A percentile compares a stretch with the other conserved stretches of the same genome.
These are phyloP conservation scores for Drosophila fuyamai DNA, from an alignment of 1,140 invertebrate species.

Conservation along the genomic window DNA sequence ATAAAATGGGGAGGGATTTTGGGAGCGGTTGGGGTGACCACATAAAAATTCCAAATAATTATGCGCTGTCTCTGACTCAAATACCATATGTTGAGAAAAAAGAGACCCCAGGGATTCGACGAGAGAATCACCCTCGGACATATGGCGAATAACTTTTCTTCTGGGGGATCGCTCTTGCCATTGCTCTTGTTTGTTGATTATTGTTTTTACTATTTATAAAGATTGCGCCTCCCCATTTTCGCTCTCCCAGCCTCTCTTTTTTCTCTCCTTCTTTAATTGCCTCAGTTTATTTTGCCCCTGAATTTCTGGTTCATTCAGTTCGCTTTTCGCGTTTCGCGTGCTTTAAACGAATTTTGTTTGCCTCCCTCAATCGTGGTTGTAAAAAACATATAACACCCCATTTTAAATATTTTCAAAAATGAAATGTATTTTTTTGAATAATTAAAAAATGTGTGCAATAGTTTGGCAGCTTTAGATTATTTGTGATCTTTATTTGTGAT, in stretches of 20 bases:
- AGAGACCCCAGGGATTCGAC: background rate
- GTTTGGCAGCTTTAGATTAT: background rate
- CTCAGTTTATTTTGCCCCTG: slow-evolving; percentile 64
- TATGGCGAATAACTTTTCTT: slow-evolving; percentile 58
- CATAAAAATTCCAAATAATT: slow-evolving; percentile 65
- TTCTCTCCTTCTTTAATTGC: slow-evolving; percentile 21
- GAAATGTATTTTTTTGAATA: background rate
- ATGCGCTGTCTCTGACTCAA: slow-evolving; percentile 52
- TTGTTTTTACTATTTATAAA: slow-evolving; percentile 75
- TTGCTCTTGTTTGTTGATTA: slow-evolving; percentile 54
- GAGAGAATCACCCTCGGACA: slow-evolving; percentile 33
- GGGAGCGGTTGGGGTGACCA: background rate
- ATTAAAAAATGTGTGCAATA: background rate
- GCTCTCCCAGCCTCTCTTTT: slow-evolving; percentile 6
- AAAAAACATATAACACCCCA: slow-evolving; percentile 31
- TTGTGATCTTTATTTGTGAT: background rate
- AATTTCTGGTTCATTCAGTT: slow-evolving; percentile 66
- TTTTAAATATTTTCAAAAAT: slow-evolving; percentile 5
- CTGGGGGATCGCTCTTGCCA: slow-evolving; percentile 45
- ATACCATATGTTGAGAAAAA: slow-evolving; percentile 41
- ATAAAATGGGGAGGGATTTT: background rate
- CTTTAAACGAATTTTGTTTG: slow-evolving; percentile 41
- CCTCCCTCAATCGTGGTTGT: slow-evolving; percentile 32
- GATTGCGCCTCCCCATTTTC: slow-evolving; percentile 46
- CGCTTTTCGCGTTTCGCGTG: slow-evolving; percentile 71